A percentile compares a stretch with the other conserved stretches of the same genome.
These are phyloP conservation scores for Tokudaia muenninki DNA, from an alignment of 2,797 vertebrate genomes.

Conservation along the genomic window DNA sequence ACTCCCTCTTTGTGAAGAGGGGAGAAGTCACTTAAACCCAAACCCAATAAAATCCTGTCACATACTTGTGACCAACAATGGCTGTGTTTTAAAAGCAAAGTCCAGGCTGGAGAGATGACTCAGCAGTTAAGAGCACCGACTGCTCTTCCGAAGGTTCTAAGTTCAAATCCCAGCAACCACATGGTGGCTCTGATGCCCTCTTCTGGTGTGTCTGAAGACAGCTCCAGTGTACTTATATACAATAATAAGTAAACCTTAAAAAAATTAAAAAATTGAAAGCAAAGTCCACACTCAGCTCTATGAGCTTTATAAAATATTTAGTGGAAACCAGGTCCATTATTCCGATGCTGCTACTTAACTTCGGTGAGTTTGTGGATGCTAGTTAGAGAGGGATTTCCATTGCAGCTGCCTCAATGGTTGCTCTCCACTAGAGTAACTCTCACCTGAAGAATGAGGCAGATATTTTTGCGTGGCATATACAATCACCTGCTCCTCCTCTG, in stretches of 20 bases:
- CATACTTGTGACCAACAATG: neutral
- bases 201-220: too few species aligned
- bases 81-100: neutral
- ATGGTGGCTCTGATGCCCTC: too few species aligned
- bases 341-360: neutral
- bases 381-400: neutral
- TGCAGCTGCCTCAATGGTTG: neutral
- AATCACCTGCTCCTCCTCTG: neutral
- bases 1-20: neutral
- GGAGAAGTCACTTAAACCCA: neutral
- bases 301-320: neutral
- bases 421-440: neutral
- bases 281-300: neutral
- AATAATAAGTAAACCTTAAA: too few species aligned
- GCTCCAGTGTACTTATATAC: too few species aligned
- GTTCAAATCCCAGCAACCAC: too few species aligned
- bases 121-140: too few species aligned
- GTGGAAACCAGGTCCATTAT: neutral
- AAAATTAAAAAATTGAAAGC: neutral
- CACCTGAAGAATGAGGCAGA: neutral
- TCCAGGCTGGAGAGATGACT: too few species aligned
- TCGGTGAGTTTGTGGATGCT: neutral
- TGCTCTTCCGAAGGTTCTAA: too few species aligned
- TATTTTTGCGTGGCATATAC: neutral
- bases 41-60: slow-evolving; percentile 29